Evolutionary conservation across 2,888 invertebrate genomes (phyloP), one percentile per base, ranked within the genome.

Genomic region (Tinea trinotella): DNA sequence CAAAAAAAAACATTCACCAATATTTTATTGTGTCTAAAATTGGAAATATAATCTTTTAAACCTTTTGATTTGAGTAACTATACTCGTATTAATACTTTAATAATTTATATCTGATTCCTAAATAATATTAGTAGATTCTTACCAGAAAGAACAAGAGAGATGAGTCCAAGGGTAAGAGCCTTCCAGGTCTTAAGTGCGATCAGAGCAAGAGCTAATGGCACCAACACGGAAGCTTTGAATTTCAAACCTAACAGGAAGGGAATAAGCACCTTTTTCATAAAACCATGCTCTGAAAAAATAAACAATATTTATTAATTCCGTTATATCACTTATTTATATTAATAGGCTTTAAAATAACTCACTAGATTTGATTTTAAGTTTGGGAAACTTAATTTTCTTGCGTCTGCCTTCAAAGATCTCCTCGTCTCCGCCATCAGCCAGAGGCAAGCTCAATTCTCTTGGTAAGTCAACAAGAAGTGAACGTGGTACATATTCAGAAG

Each of bases 141-240:
- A 87, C 93, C 94, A 60, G 95, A 94, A 48, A 95, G 85, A 18
- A 95, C 95, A 67, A 95, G 80, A 1, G 95, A 95, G 57, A 95
- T 89, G 3, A 95, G 90, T 57, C 94, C 95, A 60, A 95, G 87
- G 6, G 95, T 95, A 62, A 95, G 84, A 40, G 95, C 95, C 74
- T 95, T 95, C 95, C 95, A 95, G 12, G 95, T 94, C 76, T 95
- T 95, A 55, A 95, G 84, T 0, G 95, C 95, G 65, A 95, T 95
- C 56, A 95, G 80, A 30, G 93, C 93, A 56, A 95, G 86, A 10
- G 93, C 93, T 57, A 95, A 75, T 0, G 95, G 95, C 40, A 94
- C 93, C 63, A 95, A 74, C 22, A 94, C 93, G 15, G 94, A 93
- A 52, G 94, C 92, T 78, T 95, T 95, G 87, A 95, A 93, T 75